Conservation (phyloP, 2,113 vertebrate species). For the Tachuris rubrigastra region DNA sequence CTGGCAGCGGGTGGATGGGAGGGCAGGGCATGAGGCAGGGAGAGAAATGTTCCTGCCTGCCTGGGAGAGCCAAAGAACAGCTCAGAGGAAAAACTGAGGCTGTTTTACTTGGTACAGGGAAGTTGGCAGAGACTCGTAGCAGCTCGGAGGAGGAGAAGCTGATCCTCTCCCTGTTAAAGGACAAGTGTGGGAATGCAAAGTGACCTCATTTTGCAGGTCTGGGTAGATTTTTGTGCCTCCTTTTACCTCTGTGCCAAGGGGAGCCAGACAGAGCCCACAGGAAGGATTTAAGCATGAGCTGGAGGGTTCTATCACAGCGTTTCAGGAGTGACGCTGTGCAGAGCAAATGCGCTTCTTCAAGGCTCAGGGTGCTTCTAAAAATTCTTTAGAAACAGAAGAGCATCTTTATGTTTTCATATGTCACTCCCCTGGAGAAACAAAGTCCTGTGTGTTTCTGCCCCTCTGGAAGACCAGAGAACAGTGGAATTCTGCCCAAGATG, state of each 20-base stretch:
- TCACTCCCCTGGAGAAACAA: neutral
- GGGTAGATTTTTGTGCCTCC: neutral
- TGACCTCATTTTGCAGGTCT: neutral
- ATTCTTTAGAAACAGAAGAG: neutral
- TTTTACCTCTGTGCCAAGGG: neutral
- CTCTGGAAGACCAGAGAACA: neutral
- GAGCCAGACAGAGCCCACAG: neutral
- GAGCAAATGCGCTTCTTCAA: neutral
- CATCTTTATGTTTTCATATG: neutral
- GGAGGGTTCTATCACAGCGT: accelerated
- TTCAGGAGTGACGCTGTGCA: neutral
- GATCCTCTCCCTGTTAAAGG: neutral
- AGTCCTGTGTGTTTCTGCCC: neutral
- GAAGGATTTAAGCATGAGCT: neutral
- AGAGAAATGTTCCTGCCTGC: neutral
- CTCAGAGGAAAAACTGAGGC: conserved; percentile 56
- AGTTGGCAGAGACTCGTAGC: neutral
- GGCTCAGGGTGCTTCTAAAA: neutral
- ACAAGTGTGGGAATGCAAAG: neutral
- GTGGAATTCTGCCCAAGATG: neutral
- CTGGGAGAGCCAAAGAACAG: conserved; percentile 34
- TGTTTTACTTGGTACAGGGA: neutral
- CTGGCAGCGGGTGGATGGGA: neutral
- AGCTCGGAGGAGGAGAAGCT: neutral
- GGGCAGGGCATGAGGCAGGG: neutral